Percentiles rank a stretch among this genome's conserved stretches.
phyloP scores from a whole-genome alignment of 2,113 vertebrate genomes.

The Pterocles burchelli region DNA sequence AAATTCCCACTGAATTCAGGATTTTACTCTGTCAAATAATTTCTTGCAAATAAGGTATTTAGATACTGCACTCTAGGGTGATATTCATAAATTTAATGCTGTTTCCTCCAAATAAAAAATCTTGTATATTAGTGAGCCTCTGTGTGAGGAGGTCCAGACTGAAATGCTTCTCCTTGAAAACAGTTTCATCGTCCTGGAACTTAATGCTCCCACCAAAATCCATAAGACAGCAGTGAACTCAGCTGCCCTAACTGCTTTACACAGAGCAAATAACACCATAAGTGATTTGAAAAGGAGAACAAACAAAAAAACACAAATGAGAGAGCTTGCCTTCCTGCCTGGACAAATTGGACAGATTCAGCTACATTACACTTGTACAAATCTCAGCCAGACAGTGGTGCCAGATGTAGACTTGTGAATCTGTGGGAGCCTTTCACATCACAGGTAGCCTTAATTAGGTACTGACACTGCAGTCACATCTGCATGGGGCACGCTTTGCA shows the following conservation, averaged over 20 bases:
- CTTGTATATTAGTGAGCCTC: not conserved
- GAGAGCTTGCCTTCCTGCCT: not conserved
- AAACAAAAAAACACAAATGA: not conserved
- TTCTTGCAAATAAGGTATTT: conserved; percentile 54
- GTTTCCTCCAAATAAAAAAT: conserved; percentile 45
- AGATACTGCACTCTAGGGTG: conserved; percentile 31
- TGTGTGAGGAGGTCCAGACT: not conserved
- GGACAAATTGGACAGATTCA: not conserved
- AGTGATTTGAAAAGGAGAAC: not conserved
- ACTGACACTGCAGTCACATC: not conserved
- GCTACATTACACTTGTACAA: not conserved
- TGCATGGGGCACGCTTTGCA: not conserved
- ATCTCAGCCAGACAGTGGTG: not conserved
- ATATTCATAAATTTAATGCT: conserved; percentile 31
- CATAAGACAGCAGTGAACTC: not conserved
- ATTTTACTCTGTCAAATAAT: conserved; percentile 6
- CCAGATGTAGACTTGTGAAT: not conserved
- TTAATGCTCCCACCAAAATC: not conserved
- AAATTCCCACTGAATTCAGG: conserved; percentile 29
- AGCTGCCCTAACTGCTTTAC: not conserved
- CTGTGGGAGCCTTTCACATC: not conserved
- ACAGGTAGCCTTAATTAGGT: not conserved
- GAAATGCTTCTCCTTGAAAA: not conserved
- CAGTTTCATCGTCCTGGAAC: not conserved
- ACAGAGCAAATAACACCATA: fast-evolving